Conservation (phyloP, 2,797 vertebrate genomes). For the Cebuella pygmaea region DNA sequence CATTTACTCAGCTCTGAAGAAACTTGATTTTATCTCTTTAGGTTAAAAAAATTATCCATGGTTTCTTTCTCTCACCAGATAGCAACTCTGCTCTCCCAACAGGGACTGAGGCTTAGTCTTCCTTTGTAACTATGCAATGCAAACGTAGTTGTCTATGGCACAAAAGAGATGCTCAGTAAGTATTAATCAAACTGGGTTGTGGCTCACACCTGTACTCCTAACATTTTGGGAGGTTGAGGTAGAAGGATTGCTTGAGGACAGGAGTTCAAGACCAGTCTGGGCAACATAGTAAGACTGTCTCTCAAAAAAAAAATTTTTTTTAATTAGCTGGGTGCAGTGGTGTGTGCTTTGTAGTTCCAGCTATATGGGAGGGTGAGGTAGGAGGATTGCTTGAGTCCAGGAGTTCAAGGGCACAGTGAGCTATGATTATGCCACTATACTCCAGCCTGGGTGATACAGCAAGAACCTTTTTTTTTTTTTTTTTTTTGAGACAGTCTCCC, state of each 20-base stretch:
- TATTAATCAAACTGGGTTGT: not conserved
- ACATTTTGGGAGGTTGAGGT: not conserved
- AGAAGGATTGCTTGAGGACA: not conserved
- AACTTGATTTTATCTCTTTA: constrained; percentile 20
- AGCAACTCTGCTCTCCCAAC: not conserved
- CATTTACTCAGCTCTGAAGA: constrained; percentile 17
- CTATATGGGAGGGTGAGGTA: no score
- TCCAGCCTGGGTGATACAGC: no score
- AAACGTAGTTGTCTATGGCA: not conserved
- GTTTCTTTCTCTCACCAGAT: not conserved
- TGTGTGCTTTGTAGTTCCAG: no score
- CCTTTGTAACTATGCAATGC: not conserved
- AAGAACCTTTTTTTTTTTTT: no score
- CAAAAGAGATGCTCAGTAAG: constrained; percentile 9
- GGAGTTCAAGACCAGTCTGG: not conserved
- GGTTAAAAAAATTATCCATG: not conserved
- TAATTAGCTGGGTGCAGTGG: not conserved
- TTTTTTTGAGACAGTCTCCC: not conserved
- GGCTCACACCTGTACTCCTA: not conserved
- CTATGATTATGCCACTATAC: no score
- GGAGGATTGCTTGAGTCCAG: no score
- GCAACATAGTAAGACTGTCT: not conserved
- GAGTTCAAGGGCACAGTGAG: no score
- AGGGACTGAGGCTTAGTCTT: not conserved
- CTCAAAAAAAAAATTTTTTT: not conserved